Percentiles rank a stretch among this genome's conserved stretches.
Conservation (phyloP, 2,113 vertebrate species). For the Tretioscincus oriximinensis region DNA sequence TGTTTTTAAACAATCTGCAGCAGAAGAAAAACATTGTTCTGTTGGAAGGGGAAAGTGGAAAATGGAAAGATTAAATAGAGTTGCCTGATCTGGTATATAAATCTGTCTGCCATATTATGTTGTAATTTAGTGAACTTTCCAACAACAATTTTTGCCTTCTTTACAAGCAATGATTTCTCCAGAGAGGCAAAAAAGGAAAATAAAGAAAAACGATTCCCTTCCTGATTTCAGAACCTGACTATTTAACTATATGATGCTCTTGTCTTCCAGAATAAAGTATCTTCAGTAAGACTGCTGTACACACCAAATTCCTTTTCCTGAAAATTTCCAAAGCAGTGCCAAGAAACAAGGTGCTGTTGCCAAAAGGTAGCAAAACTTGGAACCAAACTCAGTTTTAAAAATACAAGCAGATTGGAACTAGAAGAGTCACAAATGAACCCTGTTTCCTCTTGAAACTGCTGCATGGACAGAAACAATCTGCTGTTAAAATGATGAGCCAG, state of each 20-base stretch:
- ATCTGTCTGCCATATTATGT: no score
- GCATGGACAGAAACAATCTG: background rate
- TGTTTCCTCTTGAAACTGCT: background rate
- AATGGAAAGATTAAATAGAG: no score
- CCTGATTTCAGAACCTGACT: background rate
- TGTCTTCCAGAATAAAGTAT: background rate
- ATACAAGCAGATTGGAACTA: background rate
- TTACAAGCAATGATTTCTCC: no score
- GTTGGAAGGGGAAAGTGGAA: no score
- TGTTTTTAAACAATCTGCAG: no score
- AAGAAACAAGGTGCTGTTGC: constrained; percentile 29
- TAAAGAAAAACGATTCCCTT: background rate
- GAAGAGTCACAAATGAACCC: constrained; percentile 7
- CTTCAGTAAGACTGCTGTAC: background rate
- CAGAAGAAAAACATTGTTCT: no score
- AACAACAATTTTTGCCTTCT: no score
- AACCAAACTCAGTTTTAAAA: constrained; percentile 31
- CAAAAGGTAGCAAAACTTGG: constrained; percentile 39
- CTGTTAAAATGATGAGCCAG: background rate
- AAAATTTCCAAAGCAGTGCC: constrained; percentile 38
- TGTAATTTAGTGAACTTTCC: no score
- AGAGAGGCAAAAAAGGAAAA: no score
- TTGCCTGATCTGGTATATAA: no score
- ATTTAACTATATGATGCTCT: no score
- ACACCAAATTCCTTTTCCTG: background rate